Evolutionary conservation across 2,888 invertebrate species (phyloP), one percentile per base, ranked within the genome.

Genomic region (Poecilus cupreus): DNA sequence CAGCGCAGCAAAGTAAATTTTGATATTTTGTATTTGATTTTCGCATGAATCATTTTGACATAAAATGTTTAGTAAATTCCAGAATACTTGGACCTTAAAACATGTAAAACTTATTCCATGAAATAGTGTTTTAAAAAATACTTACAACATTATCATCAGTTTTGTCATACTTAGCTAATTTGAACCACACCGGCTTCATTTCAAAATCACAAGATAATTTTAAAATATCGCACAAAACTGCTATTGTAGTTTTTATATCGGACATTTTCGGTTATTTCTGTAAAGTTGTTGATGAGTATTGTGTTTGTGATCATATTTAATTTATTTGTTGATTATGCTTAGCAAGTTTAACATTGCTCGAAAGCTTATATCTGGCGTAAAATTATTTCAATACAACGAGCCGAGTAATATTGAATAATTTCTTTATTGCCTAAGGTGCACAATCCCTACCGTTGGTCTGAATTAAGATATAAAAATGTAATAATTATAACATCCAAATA

Each of bases 401-500:
- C n/a, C n/a, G n/a, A n/a, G n/a, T n/a, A n/a, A n/a, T n/a, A n/a
- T n/a, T n/a, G n/a, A n/a, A n/a, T n/a, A n/a, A n/a, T n/a, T n/a
- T n/a, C n/a, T n/a, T n/a, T n/a, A n/a, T n/a, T n/a, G n/a, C n/a
- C n/a, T n/a, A n/a, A n/a, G n/a, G n/a, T n/a, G n/a, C n/a, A n/a
- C n/a, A n/a, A n/a, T n/a, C n/a, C n/a, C n/a, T n/a, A n/a, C 4
- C 32, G 32, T 32, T 32, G 32, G 8, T 32, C 32, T 6, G 32
- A 32, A 32, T 49, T 49, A 8, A 18, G 16, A 20, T 57, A 57
- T 32, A 46, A 81, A 78, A 82, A 32, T 80, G 10, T 57, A 81
- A 78, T 75, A 60, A 81, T 78, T 78, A 78, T 88, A 89, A 89
- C 89, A 89, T 89, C 88, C 88, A 89, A 89, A 89, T 89, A 89